phyloP scores from a whole-genome alignment of 2,797 vertebrate species.

The Protosalanx chinensis region DNA sequence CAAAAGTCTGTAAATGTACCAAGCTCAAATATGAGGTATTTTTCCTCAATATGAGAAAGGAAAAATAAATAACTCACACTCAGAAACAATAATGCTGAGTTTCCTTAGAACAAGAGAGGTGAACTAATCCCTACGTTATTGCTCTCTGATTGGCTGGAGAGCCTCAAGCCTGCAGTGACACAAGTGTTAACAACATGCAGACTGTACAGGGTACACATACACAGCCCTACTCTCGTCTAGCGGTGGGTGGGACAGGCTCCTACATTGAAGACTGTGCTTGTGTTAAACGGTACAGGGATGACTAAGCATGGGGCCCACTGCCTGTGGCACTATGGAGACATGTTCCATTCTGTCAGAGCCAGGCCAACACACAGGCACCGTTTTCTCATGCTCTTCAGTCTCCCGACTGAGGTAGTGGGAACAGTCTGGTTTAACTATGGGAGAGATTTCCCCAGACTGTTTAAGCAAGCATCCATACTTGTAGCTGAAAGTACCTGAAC shows the following conservation, averaged over 20 bases:
- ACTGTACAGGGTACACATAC: background rate
- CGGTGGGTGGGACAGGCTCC: constrained; percentile 14
- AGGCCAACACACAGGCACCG: constrained; percentile 56
- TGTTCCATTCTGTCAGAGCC: constrained; percentile 70
- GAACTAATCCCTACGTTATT: background rate
- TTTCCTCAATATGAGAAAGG: too few species aligned
- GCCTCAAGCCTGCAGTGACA: background rate
- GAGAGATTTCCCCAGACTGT: constrained; percentile 40
- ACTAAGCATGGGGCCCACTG: constrained; percentile 60
- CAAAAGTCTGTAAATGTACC: too few species aligned
- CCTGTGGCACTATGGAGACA: constrained; percentile 63
- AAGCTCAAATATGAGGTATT: too few species aligned
- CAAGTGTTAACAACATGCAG: background rate
- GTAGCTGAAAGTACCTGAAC: background rate
- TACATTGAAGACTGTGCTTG: constrained; percentile 23
- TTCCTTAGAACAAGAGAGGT: background rate
- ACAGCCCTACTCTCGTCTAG: background rate
- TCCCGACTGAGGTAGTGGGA: constrained; percentile 56
- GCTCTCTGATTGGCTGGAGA: background rate
- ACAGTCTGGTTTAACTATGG: constrained; percentile 27
- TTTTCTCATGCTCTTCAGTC: constrained; percentile 61
- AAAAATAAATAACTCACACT: background rate
- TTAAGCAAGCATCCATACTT: constrained; percentile 14
- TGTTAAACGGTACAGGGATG: constrained; percentile 50
- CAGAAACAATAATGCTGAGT: background rate